Base-by-base conservation (phyloP, 2,113 vertebrate genomes). In the Melanostigma gelatinosum region DNA sequence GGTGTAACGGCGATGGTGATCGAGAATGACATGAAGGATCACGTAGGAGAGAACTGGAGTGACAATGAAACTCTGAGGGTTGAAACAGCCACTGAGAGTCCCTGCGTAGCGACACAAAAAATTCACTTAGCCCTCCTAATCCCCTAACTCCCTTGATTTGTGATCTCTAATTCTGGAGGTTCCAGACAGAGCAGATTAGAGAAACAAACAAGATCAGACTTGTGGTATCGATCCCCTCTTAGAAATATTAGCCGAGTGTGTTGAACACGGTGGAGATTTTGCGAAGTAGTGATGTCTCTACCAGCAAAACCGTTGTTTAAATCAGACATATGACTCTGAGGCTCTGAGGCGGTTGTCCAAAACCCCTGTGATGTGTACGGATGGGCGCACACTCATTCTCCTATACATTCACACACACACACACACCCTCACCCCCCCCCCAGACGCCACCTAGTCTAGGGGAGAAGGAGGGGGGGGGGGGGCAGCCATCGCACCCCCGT, bases 161-260 rank as follows among this genome's bases (percentile, higher is more conserved):
- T 80, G 48, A 77, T 75, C 55, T 72, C 18, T 34, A n/a, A 72
- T 62, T 55, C 52, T 62, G 65, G 16, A 73, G 46, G 46, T 62
- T 81, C 34, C 24, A 72, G 66, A 77, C 13, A 2, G 32, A 64
- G 38, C 76, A 86, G 83, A 87, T 85, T 80, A 82, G 52, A 82
- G 77, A 71, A 71, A 66, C 65, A 85, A 86, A 84, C 69, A 74
- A 48, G 68, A 84, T 86, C 72, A 54, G 79, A 44, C 52, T n/a
- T 4, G 64, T 40, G 55, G 34, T 77, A 87, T 86, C 22, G 83
- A 89, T 88, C 86, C 22, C 29, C 46, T 65, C 64, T 72, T 55
- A 29, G 36, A 66, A 85, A 84, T 83, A 83, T 78, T 48, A 84
- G 82, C 61, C 29, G 55, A 54, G 57, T n/a, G n/a, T n/a, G n/a